These are phyloP conservation scores for Paradoxurus hermaphroditus DNA, from an alignment of 2,113 vertebrate species.

Conservation along the genomic window DNA sequence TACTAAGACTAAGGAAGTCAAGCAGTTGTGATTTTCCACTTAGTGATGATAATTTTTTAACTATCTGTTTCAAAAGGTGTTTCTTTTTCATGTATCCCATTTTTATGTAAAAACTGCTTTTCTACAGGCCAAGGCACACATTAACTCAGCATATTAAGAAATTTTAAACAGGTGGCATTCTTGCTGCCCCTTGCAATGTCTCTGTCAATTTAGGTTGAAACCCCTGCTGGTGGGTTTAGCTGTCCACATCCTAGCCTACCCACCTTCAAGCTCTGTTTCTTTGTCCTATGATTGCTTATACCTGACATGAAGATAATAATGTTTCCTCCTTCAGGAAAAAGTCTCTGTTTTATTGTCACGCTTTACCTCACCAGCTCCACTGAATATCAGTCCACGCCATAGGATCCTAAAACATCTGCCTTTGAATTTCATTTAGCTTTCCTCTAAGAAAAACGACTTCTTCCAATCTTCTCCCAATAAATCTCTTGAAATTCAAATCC, in stretches of 20 bases:
- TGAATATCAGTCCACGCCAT: background rate
- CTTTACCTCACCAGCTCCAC: background rate
- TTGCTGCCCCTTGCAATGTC: background rate
- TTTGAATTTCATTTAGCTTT: background rate
- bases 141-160: background rate
- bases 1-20: too few species aligned
- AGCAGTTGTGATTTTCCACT: background rate
- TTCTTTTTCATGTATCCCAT: background rate
- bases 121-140: background rate
- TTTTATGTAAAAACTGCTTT: background rate
- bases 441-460: background rate
- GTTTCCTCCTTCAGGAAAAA: background rate
- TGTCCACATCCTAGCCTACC: background rate
- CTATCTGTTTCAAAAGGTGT: background rate
- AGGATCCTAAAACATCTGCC: background rate
- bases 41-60: background rate
- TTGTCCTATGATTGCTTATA: background rate
- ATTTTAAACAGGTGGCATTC: background rate
- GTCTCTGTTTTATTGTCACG: background rate
- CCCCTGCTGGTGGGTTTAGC: rapidly evolving
- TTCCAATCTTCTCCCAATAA: background rate
- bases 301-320: background rate
- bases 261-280: background rate
- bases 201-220: background rate
- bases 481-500: background rate